Conservation (phyloP, 2,113 vertebrate species). For the Hipposideros armiger region DNA sequence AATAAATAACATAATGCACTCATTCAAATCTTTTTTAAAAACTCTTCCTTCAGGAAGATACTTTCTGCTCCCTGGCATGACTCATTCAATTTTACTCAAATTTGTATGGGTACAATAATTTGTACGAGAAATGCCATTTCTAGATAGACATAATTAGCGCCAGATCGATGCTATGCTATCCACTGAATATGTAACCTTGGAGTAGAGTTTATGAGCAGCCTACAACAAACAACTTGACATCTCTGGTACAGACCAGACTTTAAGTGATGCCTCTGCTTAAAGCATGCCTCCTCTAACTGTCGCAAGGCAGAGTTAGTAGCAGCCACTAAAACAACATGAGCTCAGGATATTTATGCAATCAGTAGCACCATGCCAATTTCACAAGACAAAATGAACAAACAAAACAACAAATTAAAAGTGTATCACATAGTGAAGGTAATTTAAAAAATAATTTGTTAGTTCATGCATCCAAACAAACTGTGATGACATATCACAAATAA, state of each 20-base stretch:
- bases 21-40: background rate
- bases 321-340: slow-evolving; percentile 73
- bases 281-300: slow-evolving; percentile 20
- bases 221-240: background rate
- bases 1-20: background rate
- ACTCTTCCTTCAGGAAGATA: background rate
- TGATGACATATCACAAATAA: background rate
- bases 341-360: slow-evolving; percentile 37
- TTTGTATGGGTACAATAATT: background rate
- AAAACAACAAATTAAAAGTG: background rate
- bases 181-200: background rate
- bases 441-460: slow-evolving; percentile 78
- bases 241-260: background rate
- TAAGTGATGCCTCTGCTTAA: background rate
- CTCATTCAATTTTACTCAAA: background rate
- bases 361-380: slow-evolving; percentile 79
- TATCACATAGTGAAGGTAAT: slow-evolving; percentile 27
- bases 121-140: background rate
- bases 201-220: background rate
- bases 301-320: slow-evolving; percentile 80
- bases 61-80: background rate
- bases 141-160: background rate
- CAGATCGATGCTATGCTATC: background rate
- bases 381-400: background rate
- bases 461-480: slow-evolving; percentile 87